phyloP scores from a whole-genome alignment of 2,888 invertebrate genomes.

The Rhagophthalmus giganteus region DNA sequence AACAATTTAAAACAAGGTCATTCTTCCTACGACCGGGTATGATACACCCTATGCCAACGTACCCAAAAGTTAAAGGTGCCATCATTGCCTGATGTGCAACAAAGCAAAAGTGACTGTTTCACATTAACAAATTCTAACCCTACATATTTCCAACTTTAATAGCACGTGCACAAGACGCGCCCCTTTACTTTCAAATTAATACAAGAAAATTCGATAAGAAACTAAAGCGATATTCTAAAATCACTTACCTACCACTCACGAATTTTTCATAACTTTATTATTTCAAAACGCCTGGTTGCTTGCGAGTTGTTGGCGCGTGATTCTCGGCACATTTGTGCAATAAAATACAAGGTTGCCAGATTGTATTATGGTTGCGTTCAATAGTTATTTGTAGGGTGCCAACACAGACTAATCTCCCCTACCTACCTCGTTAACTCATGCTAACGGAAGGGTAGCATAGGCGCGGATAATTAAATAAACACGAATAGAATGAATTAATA shows the following conservation, averaged over 20 bases:
- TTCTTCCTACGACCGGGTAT: constrained; percentile 4
- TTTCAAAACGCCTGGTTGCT: constrained; percentile 3
- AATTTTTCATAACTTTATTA: constrained; percentile 2
- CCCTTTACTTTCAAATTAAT: neutral
- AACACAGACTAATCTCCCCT: constrained; percentile 9
- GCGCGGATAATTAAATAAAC: too few species aligned
- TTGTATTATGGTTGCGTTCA: neutral
- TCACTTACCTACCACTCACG: constrained; percentile 1
- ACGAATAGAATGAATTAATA: too few species aligned
- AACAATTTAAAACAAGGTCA: too few species aligned
- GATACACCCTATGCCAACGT: constrained; percentile 8
- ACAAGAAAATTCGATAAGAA: constrained; percentile 1
- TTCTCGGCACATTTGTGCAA: constrained; percentile 1
- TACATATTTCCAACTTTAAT: constrained; percentile 4
- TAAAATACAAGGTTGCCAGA: constrained; percentile 1
- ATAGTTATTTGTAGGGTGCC: constrained; percentile 3
- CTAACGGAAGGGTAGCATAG: too few species aligned
- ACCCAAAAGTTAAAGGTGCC: constrained; percentile 6
- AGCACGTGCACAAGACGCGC: constrained; percentile 5
- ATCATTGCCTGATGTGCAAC: constrained; percentile 9
- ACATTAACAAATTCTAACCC: constrained; percentile 1
- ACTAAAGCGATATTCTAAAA: neutral
- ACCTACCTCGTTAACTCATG: too few species aligned
- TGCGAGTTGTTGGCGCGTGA: constrained; percentile 1
- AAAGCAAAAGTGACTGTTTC: constrained; percentile 3